A percentile compares a stretch with the other conserved stretches of the same genome.
phyloP scores from a whole-genome alignment of 1,140 invertebrate genomes.

The Planococcus citri region DNA sequence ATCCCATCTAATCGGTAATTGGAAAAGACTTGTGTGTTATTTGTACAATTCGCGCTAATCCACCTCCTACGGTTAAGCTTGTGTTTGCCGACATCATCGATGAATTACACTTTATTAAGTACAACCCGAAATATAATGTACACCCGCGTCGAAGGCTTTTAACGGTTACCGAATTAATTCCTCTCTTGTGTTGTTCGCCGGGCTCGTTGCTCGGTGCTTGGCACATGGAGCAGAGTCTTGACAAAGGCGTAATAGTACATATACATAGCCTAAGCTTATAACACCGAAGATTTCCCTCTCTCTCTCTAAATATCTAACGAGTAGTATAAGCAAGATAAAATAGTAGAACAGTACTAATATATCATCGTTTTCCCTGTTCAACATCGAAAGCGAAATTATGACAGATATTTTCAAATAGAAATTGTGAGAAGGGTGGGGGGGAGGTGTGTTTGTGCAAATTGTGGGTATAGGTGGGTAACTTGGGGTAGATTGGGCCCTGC shows the following conservation, averaged over 20 bases:
- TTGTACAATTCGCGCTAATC: neutral
- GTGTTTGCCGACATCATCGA: neutral
- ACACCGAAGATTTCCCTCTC: neutral
- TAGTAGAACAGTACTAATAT: neutral
- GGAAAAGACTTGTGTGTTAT: neutral
- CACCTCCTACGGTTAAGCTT: neutral
- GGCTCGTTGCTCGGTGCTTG: too few relatives aligned
- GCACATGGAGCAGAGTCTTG: neutral
- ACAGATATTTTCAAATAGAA: neutral
- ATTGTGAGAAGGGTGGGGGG: too few relatives aligned
- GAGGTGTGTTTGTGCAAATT: too few relatives aligned
- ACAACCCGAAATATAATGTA: neutral
- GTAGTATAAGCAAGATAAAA: too few relatives aligned
- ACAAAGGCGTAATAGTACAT: neutral
- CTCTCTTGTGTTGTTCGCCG: neutral
- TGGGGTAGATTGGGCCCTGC: too few relatives aligned
- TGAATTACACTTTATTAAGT: neutral
- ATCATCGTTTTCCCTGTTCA: neutral
- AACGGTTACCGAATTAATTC: neutral
- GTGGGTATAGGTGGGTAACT: too few relatives aligned
- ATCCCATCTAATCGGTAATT: conserved; percentile 2
- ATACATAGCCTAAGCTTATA: neutral
- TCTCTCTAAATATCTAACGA: conserved; percentile 7
- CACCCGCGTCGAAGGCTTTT: conserved; percentile 1
- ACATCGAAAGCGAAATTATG: neutral